phyloP scores from a whole-genome alignment of 2,113 vertebrate species.

The Sinocyclocheilus anshuiensis region DNA sequence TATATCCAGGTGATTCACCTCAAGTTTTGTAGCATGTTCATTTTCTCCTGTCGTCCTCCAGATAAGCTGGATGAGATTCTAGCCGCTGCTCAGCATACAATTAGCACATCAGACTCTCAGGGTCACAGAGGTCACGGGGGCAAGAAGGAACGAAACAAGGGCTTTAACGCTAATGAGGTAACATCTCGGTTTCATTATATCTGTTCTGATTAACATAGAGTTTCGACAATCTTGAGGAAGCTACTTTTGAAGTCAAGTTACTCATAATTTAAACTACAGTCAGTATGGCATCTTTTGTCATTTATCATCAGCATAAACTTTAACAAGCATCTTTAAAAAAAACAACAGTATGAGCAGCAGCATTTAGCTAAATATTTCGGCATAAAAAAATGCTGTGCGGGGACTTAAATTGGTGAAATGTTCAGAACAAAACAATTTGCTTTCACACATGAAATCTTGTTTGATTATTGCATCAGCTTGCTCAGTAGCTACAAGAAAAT shows the following conservation, averaged over 20 bases:
- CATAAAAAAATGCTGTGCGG: not conserved
- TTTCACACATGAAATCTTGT: not conserved
- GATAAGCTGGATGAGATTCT: slow-evolving; percentile 93
- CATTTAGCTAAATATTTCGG: not conserved
- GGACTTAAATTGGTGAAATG: not conserved
- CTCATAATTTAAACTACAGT: not conserved
- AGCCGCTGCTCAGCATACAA: slow-evolving; percentile 90
- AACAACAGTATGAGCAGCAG: too few species aligned
- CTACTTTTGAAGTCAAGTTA: not conserved
- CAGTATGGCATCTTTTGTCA: not conserved
- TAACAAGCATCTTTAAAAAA: not conserved
- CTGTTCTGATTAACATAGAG: not conserved
- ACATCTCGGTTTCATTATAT: slow-evolving; percentile 27
- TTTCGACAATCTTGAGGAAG: too few species aligned
- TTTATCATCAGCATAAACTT: not conserved
- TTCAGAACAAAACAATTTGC: not conserved
- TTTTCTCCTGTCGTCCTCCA: slow-evolving; percentile 57
- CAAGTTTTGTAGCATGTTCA: not conserved
- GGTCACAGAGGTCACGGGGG: slow-evolving; percentile 81
- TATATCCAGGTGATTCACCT: not conserved
- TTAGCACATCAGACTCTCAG: slow-evolving; percentile 85
- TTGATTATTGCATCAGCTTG: not conserved
- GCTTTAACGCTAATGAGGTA: slow-evolving; percentile 86
- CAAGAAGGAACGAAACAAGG: slow-evolving; percentile 83
- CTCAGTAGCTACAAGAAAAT: not conserved